These are phyloP conservation scores for Polyommatus iphigenia DNA, from an alignment of 2,888 invertebrate species.

Conservation along the genomic window DNA sequence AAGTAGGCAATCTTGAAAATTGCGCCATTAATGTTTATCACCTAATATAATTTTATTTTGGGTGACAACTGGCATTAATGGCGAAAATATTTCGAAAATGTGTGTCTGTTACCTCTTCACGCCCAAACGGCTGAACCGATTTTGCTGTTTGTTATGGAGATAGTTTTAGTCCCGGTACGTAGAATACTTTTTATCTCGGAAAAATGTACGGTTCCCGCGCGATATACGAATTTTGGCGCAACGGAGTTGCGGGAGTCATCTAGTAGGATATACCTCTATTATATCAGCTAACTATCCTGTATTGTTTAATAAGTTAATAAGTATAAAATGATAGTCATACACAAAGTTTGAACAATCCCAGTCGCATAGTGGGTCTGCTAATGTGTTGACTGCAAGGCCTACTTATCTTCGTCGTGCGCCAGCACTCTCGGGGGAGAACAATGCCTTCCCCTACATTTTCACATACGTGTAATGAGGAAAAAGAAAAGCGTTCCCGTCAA, in stretches of 20 bases:
- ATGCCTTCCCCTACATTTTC: conserved; percentile 43
- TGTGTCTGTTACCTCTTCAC: too few species aligned
- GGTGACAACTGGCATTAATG: not conserved
- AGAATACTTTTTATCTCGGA: too few species aligned
- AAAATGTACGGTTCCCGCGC: too few species aligned
- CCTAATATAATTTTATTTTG: not conserved
- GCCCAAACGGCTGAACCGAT: too few species aligned
- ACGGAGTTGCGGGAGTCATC: too few species aligned
- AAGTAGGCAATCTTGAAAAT: not conserved
- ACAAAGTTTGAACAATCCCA: conserved; percentile 28
- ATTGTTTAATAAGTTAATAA: not conserved
- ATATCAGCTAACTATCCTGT: not conserved
- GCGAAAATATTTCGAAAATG: too few species aligned
- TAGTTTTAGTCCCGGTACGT: too few species aligned
- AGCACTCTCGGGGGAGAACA: conserved; percentile 58
- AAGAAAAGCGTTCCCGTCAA: conserved; percentile 38
- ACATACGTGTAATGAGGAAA: conserved; percentile 43
- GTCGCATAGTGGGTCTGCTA: conserved; percentile 52
- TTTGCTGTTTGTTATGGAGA: too few species aligned
- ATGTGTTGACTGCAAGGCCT: conserved; percentile 67
- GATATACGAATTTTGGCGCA: too few species aligned
- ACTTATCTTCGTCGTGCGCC: conserved; percentile 55
- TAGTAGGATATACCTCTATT: too few species aligned
- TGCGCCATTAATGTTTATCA: not conserved
- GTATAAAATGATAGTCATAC: not conserved